Conservation (phyloP, 2,888 invertebrate species). For the Phytoseiulus persimilis region DNA sequence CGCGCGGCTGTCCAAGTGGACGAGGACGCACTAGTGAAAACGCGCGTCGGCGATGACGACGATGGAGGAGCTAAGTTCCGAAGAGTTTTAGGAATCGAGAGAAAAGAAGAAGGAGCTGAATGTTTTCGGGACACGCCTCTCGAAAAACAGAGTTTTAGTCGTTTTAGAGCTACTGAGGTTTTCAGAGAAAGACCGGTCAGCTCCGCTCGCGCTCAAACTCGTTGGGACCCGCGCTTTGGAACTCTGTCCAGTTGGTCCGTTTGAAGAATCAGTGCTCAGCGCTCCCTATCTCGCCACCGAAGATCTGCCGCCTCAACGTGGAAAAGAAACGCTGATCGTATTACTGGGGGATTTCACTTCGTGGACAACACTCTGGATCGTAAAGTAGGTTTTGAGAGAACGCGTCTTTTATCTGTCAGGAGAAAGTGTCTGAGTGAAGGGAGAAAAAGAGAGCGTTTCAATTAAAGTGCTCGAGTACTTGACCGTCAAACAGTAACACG, state of each 20-base stretch:
- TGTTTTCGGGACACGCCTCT: background rate
- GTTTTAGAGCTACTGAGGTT: too few relatives aligned
- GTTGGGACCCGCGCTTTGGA: too few relatives aligned
- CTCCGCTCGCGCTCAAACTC: too few relatives aligned
- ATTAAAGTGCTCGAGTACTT: conserved; percentile 5
- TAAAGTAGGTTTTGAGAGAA: background rate
- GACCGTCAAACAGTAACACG: background rate
- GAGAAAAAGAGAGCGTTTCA: background rate
- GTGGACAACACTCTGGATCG: background rate
- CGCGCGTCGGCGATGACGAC: background rate
- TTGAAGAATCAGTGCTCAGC: too few relatives aligned
- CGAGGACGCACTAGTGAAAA: background rate
- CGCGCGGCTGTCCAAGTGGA: background rate
- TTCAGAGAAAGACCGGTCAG: too few relatives aligned
- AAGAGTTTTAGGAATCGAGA: background rate
- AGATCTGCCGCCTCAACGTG: too few relatives aligned
- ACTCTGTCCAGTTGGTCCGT: too few relatives aligned
- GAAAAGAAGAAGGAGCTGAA: background rate
- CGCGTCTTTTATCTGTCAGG: background rate
- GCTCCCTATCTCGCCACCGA: too few relatives aligned
- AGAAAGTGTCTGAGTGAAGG: background rate
- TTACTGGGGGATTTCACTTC: background rate
- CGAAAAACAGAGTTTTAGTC: too few relatives aligned
- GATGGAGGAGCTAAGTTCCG: background rate
- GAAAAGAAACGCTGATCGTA: background rate